Conservation (phyloP, 1,140 invertebrate species). For the Dreissena rostriformis region DNA sequence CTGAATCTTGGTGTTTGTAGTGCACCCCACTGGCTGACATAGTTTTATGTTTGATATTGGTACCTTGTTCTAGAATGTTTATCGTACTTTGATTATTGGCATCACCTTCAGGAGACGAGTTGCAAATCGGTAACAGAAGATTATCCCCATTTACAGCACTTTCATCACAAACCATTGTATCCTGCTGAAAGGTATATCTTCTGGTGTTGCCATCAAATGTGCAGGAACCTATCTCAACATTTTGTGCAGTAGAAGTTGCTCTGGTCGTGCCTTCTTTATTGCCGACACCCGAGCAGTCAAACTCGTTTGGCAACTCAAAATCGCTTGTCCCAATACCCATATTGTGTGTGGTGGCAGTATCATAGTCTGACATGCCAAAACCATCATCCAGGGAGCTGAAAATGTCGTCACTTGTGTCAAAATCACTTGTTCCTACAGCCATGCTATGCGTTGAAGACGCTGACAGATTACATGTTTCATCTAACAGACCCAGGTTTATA, state of each 20-base stretch:
- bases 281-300: not conserved
- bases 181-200: not conserved
- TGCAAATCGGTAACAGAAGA: too few species aligned
- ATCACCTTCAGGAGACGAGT: not conserved
- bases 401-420: not conserved
- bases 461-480: not conserved
- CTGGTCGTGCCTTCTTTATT: not conserved
- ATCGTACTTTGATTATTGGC: not conserved
- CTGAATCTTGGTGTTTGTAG: too few species aligned
- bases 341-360: not conserved
- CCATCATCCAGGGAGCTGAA: not conserved
- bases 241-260: not conserved
- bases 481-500: slow-evolving; percentile 35
- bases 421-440: not conserved
- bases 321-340: slow-evolving; percentile 15
- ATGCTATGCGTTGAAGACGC: not conserved
- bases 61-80: too few species aligned
- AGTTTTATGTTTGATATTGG: not conserved
- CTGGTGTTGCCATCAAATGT: not conserved
- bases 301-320: not conserved
- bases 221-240: too few species aligned
- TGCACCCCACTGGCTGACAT: not conserved
- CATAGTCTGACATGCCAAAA: not conserved
- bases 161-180: not conserved
- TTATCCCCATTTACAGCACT: too few species aligned